These are phyloP conservation scores for Drosophila obscura DNA, from an alignment of 1,140 invertebrate species.

Conservation along the genomic window DNA sequence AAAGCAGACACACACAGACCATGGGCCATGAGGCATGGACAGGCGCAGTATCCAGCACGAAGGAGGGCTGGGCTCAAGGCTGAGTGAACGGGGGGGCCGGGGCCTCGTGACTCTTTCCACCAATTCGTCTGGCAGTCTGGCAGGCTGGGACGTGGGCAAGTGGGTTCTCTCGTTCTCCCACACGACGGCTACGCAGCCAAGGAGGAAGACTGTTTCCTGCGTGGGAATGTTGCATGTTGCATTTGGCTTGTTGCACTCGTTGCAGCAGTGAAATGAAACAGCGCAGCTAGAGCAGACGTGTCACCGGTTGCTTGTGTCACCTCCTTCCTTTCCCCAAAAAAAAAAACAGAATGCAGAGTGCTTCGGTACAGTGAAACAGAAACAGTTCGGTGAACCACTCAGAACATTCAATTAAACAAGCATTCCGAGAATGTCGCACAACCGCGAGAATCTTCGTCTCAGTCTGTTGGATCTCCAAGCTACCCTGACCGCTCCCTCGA, in stretches of 20 bases:
- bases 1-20: constrained; percentile 27
- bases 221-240: constrained; percentile 25
- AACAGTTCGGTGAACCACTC: constrained; percentile 20
- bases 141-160: constrained; percentile 58
- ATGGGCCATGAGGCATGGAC: constrained; percentile 9
- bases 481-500: constrained; percentile 70
- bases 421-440: constrained; percentile 71
- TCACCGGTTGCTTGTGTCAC: background rate
- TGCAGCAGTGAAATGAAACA: constrained; percentile 11
- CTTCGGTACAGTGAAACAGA: constrained; percentile 22
- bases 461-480: constrained; percentile 80
- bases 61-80: constrained; percentile 28
- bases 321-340: background rate
- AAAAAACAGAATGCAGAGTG: constrained; percentile 27
- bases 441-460: constrained; percentile 81
- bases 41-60: constrained; percentile 27
- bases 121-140: constrained; percentile 26
- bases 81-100: constrained; percentile 14
- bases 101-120: constrained; percentile 36
- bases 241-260: constrained; percentile 38
- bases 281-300: constrained; percentile 36
- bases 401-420: constrained; percentile 5
- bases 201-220: constrained; percentile 17
- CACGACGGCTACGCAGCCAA: constrained; percentile 64
- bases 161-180: constrained; percentile 57